These are phyloP conservation scores for Hypolimnas misippus DNA, from an alignment of 2,888 invertebrate genomes.

Conservation along the genomic window DNA sequence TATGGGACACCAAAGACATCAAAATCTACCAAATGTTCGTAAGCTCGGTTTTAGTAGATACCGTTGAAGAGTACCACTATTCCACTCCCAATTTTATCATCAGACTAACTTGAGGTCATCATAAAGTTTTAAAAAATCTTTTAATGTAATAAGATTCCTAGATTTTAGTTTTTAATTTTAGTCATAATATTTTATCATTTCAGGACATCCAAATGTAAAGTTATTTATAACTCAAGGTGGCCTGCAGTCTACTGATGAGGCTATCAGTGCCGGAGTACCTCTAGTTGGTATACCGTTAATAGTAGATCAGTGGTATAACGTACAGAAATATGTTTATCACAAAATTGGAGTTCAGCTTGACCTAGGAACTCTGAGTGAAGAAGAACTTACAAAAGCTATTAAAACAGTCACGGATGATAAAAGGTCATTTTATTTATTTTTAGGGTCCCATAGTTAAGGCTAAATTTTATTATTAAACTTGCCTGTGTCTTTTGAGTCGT, in stretches of 20 bases:
- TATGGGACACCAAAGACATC: no score
- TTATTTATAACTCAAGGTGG: constrained; percentile 69
- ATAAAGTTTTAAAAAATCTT: not conserved
- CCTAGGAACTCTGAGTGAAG: constrained; percentile 47
- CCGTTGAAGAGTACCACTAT: no score
- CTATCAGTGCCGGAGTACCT: no score
- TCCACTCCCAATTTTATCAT: no score
- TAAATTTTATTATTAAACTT: not conserved
- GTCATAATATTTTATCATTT: constrained; percentile 10
- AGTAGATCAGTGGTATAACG: constrained; percentile 48
- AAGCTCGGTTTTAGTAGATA: no score
- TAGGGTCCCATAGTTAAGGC: not conserved
- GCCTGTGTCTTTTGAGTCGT: no score
- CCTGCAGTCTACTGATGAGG: no score
- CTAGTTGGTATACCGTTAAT: constrained; percentile 59
- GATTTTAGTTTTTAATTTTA: not conserved
- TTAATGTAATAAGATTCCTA: not conserved
- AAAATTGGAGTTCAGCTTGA: constrained; percentile 55
- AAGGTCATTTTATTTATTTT: constrained; percentile 36
- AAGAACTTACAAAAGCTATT: constrained; percentile 47
- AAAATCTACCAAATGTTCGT: no score
- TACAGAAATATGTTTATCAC: constrained; percentile 47
- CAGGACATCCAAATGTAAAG: constrained; percentile 65
- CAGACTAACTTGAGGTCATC: no score
- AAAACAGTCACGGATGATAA: constrained; percentile 38